These are phyloP conservation scores for Toxotes jaculatrix DNA, from an alignment of 2,113 vertebrate genomes.

Conservation along the genomic window DNA sequence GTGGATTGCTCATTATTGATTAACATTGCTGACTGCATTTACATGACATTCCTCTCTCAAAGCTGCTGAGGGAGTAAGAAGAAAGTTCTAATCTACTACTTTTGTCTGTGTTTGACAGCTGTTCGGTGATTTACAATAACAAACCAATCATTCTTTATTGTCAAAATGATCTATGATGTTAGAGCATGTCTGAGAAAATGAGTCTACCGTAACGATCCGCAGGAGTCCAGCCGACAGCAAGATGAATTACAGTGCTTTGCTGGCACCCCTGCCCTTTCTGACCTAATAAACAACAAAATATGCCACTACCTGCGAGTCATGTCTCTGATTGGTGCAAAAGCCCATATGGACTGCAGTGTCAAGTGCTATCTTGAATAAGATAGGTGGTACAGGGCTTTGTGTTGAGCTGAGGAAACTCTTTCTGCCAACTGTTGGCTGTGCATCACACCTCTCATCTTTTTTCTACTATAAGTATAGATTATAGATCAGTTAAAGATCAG, in stretches of 20 bases:
- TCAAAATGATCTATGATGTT: constrained; percentile 41
- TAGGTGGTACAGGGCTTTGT: neutral
- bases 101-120: neutral
- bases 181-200: constrained; percentile 31
- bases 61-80: neutral
- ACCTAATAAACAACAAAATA: neutral
- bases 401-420: neutral
- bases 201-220: constrained; percentile 18
- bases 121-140: neutral
- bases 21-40: neutral
- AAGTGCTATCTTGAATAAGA: no score
- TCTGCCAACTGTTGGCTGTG: neutral
- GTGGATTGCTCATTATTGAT: constrained; percentile 3
- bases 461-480: no score
- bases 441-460: neutral
- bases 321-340: neutral
- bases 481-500: no score
- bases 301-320: neutral
- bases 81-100: neutral
- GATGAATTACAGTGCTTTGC: constrained; percentile 19
- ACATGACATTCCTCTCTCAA: neutral
- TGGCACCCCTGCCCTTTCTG: neutral
- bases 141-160: constrained; percentile 19
- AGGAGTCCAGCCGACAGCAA: constrained; percentile 25
- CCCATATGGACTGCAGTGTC: neutral